Conservation (phyloP, 92 coral and sea anemone species). For the Phenganax marumi region DNA sequence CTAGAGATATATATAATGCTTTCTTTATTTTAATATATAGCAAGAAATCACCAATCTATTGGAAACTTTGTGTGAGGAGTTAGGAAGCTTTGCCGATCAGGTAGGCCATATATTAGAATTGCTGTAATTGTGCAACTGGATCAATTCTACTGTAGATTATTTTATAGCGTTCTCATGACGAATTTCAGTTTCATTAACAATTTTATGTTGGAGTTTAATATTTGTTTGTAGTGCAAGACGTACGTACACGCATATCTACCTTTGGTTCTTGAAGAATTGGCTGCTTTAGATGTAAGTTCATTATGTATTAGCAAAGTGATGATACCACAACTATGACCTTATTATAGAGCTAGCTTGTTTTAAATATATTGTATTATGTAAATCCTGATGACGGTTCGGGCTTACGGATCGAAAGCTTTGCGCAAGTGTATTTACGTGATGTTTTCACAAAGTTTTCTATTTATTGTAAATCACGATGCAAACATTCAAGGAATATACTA, state of each 20-base stretch:
- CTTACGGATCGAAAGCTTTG: too few relatives aligned
- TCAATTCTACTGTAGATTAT: too few relatives aligned
- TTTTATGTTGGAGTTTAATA: not conserved
- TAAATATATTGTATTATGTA: not conserved
- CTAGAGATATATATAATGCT: not conserved
- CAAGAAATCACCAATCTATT: not conserved
- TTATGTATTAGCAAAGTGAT: constrained; percentile 25
- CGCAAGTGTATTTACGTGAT: not conserved
- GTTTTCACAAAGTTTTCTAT: too few relatives aligned
- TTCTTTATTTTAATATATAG: not conserved
- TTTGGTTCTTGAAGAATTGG: constrained; percentile 38
- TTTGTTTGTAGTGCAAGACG: constrained; percentile 44
- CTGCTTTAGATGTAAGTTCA: constrained; percentile 39
- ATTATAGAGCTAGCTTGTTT: not conserved
- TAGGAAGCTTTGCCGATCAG: constrained; percentile 15
- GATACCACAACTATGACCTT: not conserved
- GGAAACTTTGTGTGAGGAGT: constrained; percentile 21
- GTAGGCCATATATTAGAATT: not conserved
- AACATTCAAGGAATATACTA: too few relatives aligned
- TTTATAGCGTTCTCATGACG: not conserved
- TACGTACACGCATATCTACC: constrained; percentile 52
- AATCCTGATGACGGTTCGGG: not conserved
- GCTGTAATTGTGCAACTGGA: not conserved
- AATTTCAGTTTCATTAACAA: not conserved
- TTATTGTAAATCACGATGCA: too few relatives aligned